Conservation (phyloP, 2,113 vertebrate species). For the Pseudolaguvia tuberculata region DNA sequence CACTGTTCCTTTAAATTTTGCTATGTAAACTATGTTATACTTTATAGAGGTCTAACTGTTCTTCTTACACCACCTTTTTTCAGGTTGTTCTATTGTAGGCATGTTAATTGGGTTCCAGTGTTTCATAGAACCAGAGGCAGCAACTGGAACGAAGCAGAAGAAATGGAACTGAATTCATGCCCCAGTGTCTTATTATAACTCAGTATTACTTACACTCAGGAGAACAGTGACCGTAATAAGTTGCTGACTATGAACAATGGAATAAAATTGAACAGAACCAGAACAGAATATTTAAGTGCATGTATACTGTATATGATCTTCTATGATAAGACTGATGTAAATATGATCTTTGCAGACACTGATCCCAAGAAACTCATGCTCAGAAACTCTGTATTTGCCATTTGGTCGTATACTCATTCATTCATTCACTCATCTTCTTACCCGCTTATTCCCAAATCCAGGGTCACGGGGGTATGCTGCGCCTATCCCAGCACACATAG, state of each 20-base stretch:
- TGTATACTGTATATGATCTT: neutral
- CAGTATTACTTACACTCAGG: neutral
- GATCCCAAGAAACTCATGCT: neutral
- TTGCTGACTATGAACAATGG: neutral
- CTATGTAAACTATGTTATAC: neutral
- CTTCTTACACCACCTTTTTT: neutral
- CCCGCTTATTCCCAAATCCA: no score
- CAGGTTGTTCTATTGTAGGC: constrained; percentile 86
- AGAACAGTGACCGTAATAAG: neutral
- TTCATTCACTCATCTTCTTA: no score
- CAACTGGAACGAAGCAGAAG: constrained; percentile 71
- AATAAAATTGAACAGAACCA: neutral
- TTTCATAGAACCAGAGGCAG: constrained; percentile 72
- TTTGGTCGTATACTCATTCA: no score
- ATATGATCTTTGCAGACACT: neutral
- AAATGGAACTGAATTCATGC: constrained; percentile 78
- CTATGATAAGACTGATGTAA: neutral
- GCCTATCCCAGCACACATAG: no score
- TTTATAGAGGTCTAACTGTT: neutral
- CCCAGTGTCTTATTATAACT: neutral
- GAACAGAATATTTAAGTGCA: neutral
- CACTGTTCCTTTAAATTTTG: no score
- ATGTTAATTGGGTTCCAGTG: constrained; percentile 90
- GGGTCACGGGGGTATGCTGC: no score
- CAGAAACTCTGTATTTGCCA: neutral